A percentile compares a stretch with the other conserved stretches of the same genome.
phyloP scores from a whole-genome alignment of 2,797 vertebrate genomes.

The Sebastes trivittatus region DNA sequence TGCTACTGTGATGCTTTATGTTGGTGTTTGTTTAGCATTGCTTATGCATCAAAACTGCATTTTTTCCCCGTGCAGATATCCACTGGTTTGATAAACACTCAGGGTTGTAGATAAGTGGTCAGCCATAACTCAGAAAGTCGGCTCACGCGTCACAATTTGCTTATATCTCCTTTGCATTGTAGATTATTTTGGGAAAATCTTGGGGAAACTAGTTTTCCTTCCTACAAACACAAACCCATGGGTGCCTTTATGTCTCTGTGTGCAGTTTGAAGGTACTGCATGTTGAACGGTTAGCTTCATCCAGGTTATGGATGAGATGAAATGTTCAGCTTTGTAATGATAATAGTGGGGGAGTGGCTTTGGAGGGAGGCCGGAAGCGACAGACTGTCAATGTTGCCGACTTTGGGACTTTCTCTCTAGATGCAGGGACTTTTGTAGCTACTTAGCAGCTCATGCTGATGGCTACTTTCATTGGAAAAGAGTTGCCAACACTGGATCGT shows the following conservation, averaged over 20 bases:
- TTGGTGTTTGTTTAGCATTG: neutral
- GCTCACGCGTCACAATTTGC: neutral
- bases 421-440: too few relatives aligned
- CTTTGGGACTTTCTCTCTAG: too few relatives aligned
- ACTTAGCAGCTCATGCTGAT: too few relatives aligned
- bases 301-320: neutral
- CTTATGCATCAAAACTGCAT: neutral
- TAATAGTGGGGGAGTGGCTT: too few relatives aligned
- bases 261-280: neutral
- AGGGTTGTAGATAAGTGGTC: slow-evolving; percentile 19
- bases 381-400: too few relatives aligned
- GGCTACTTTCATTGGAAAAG: too few relatives aligned
- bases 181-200: neutral
- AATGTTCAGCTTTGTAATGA: too few relatives aligned
- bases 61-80: neutral
- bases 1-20: neutral
- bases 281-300: neutral
- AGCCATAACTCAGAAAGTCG: neutral
- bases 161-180: neutral
- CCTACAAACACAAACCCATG: neutral
- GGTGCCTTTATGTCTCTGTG: neutral
- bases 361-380: too few relatives aligned
- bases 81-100: slow-evolving; percentile 25
- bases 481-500: too few relatives aligned
- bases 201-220: too few relatives aligned